These are phyloP conservation scores for Cranoglanis bouderius DNA, from an alignment of 2,113 vertebrate species.

Conservation along the genomic window DNA sequence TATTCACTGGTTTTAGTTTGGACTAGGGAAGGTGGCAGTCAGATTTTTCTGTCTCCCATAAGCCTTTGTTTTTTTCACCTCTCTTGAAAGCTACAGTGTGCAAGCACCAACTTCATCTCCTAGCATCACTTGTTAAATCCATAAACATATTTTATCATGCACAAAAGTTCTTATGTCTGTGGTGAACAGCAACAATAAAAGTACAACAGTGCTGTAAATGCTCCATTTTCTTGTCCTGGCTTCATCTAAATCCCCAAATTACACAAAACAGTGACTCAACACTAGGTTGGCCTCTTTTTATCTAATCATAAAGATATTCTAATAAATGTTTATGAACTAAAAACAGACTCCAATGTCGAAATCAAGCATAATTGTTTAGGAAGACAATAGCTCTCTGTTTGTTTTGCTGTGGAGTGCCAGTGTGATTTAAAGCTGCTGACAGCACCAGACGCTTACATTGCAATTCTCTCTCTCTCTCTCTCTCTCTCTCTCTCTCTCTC, in stretches of 20 bases:
- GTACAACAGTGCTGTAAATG: not conserved
- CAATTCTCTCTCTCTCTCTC: constrained; percentile 74
- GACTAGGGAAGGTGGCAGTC: not conserved
- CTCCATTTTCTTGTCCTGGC: not conserved
- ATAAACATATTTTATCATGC: not conserved
- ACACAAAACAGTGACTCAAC: constrained; percentile 32
- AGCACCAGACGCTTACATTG: constrained; percentile 82
- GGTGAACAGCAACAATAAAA: constrained; percentile 12
- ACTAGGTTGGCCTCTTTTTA: constrained; percentile 10
- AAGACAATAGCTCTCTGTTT: constrained; percentile 77
- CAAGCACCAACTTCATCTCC: constrained; percentile 13
- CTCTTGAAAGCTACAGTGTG: constrained; percentile 4
- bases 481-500: constrained; percentile 39
- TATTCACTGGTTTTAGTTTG: not conserved
- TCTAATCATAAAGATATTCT: constrained; percentile 46
- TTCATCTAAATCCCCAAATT: constrained; percentile 34
- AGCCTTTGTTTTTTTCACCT: constrained; percentile 51
- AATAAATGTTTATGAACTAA: constrained; percentile 69
- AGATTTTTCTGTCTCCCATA: constrained; percentile 19
- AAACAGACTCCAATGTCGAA: constrained; percentile 64
- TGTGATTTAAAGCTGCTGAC: constrained; percentile 90
- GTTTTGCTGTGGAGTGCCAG: constrained; percentile 77
- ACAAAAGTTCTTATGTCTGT: not conserved
- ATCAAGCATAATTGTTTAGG: constrained; percentile 68
- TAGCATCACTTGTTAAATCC: not conserved